Percentiles rank a stretch among this genome's conserved stretches.
Conservation (phyloP, 2,113 vertebrate species). For the Emydocephalus ijimae region DNA sequence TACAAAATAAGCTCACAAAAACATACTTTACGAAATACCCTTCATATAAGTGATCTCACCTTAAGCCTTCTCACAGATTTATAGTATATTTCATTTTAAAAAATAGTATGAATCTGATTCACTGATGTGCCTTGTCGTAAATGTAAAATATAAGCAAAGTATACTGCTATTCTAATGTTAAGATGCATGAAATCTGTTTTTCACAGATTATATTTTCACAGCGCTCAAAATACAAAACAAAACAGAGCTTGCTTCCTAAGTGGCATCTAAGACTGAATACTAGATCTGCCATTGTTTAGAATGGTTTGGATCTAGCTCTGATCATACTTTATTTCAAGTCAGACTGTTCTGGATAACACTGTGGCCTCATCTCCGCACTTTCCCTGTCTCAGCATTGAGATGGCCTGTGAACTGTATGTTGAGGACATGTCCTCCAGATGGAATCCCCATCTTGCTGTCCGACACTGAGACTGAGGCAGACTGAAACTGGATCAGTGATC, state of each 20-base stretch:
- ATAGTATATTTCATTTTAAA: neutral
- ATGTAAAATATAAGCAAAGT: constrained; percentile 37
- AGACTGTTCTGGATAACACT: neutral
- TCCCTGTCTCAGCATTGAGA: neutral
- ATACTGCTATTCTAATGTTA: neutral
- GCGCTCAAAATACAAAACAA: constrained; percentile 34
- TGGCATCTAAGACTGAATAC: constrained; percentile 25
- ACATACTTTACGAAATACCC: constrained; percentile 29
- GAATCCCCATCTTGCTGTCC: neutral
- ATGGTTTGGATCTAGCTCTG: neutral
- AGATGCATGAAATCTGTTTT: constrained; percentile 40
- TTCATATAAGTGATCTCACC: constrained; percentile 38
- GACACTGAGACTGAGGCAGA: neutral
- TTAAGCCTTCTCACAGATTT: neutral
- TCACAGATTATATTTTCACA: constrained; percentile 34
- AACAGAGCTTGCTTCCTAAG: constrained; percentile 31
- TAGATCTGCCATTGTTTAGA: constrained; percentile 37
- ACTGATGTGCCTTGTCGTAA: neutral
- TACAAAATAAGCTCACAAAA: constrained; percentile 49
- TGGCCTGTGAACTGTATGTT: neutral
- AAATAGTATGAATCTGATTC: constrained; percentile 27
- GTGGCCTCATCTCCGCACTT: neutral
- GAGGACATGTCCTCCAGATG: neutral
- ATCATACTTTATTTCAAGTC: neutral
- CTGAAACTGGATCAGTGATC: neutral